Percentiles rank a stretch among this genome's conserved stretches.
Evolutionary conservation across 2,797 vertebrate species (phyloP).

Genomic region (Neostethus bicornis): DNA sequence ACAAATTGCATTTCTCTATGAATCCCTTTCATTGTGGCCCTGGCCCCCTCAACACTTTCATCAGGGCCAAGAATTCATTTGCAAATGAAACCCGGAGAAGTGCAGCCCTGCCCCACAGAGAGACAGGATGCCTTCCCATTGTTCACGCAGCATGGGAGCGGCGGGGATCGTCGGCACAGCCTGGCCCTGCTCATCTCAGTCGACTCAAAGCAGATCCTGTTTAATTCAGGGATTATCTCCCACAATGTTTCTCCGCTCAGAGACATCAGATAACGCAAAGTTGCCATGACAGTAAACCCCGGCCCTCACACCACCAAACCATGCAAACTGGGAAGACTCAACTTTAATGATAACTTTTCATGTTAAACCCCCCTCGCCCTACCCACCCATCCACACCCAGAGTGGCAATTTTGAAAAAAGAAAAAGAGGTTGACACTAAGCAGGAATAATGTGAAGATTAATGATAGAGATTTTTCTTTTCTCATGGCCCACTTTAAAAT

Average conservation of each 20-base stretch:
- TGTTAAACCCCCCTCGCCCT: slow-evolving; percentile 69
- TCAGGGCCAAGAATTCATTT: slow-evolving; percentile 95
- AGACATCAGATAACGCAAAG: slow-evolving; percentile 99
- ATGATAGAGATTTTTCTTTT: slow-evolving; percentile 40
- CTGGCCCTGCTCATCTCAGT: slow-evolving; percentile 95
- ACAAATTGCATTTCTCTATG: slow-evolving; percentile 96
- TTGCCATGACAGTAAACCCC: slow-evolving; percentile 99
- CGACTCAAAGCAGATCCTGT: slow-evolving; percentile 92
- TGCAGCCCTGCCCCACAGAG: slow-evolving; percentile 96
- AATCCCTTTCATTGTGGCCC: slow-evolving; percentile 91
- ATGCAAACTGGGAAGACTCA: slow-evolving; percentile 82
- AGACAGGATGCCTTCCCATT: slow-evolving; percentile 98
- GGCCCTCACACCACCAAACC: slow-evolving; percentile 85
- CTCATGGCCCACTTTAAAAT: slow-evolving; percentile 36
- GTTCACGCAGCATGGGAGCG: slow-evolving; percentile 98
- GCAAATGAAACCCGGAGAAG: slow-evolving; percentile 98
- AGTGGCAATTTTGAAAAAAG: slow-evolving; percentile 48
- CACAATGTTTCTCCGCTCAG: slow-evolving; percentile 92
- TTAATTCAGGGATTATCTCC: slow-evolving; percentile 99
- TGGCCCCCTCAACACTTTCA: slow-evolving; percentile 94
- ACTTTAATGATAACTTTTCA: slow-evolving; percentile 85
- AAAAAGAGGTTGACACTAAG: slow-evolving; percentile 52
- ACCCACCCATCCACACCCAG: slow-evolving; percentile 37
- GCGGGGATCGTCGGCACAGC: slow-evolving; percentile 91
- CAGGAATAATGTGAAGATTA: slow-evolving; percentile 51